Percentiles rank a stretch among this genome's conserved stretches.
These are phyloP conservation scores for Ruditapes philippinarum DNA, from an alignment of 1,140 invertebrate genomes.

Conservation along the genomic window DNA sequence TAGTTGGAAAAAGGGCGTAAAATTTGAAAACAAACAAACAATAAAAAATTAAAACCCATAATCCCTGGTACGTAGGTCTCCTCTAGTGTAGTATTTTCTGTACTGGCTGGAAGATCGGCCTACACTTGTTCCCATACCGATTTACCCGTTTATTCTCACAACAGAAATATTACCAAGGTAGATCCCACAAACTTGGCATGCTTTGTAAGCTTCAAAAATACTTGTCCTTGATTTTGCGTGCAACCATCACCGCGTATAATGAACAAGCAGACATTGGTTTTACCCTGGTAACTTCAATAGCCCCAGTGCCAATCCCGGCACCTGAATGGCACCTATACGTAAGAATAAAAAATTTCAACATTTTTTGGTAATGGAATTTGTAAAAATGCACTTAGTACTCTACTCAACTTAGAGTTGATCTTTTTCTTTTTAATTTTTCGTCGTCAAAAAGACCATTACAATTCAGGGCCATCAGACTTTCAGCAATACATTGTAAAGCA, in stretches of 20 bases:
- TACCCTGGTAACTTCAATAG: slow-evolving; percentile 96
- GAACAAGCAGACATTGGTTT: slow-evolving; percentile 92
- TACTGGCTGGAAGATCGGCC: slow-evolving; percentile 95
- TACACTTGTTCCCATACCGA: slow-evolving; percentile 98
- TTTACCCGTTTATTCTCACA: slow-evolving; percentile 99
- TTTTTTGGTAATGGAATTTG: too few relatives aligned
- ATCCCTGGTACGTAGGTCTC: slow-evolving; percentile 98
- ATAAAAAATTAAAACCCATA: too few relatives aligned
- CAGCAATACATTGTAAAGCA: too few relatives aligned
- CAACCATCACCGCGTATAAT: slow-evolving; percentile 99
- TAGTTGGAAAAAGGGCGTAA: too few relatives aligned
- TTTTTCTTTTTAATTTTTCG: too few relatives aligned
- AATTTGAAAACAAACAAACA: too few relatives aligned
- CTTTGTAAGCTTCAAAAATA: slow-evolving; percentile 91
- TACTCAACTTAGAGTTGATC: too few relatives aligned
- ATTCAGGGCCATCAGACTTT: too few relatives aligned
- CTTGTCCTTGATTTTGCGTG: slow-evolving; percentile 97
- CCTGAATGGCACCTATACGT: slow-evolving; percentile 94
- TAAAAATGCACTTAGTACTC: too few relatives aligned
- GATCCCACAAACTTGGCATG: slow-evolving; percentile 95
- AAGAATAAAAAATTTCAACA: too few relatives aligned
- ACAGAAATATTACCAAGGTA: slow-evolving; percentile 97
- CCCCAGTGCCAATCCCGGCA: slow-evolving; percentile 96
- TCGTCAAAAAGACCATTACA: too few relatives aligned
- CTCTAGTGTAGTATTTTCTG: slow-evolving; percentile 96